Conservation (phyloP, 1,140 invertebrate genomes). For the Drosophila miranda region DNA sequence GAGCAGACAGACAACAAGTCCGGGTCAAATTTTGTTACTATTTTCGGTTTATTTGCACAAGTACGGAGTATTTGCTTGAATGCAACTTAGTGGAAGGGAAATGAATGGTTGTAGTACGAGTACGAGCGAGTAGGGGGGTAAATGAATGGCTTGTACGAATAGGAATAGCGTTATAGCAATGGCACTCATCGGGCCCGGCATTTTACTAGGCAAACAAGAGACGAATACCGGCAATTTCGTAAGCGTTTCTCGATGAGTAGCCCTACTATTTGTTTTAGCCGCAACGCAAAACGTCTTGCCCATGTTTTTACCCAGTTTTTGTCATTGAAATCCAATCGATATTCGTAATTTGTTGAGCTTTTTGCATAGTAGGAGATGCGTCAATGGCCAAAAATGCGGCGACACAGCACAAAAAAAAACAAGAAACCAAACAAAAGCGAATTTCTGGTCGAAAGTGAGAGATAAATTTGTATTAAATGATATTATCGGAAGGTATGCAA, state of each 20-base stretch:
- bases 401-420: slow-evolving; percentile 15
- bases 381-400: slow-evolving; percentile 56
- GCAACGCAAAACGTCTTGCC: slow-evolving; percentile 49
- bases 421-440: slow-evolving; percentile 23
- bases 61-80: slow-evolving; percentile 1
- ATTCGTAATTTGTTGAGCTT: slow-evolving; percentile 46
- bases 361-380: slow-evolving; percentile 28
- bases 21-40: slow-evolving; percentile 52
- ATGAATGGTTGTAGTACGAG: background rate
- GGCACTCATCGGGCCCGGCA: slow-evolving; percentile 35
- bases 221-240: slow-evolving; percentile 44
- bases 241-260: slow-evolving; percentile 11
- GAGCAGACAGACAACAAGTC: slow-evolving; percentile 30
- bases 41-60: slow-evolving; percentile 20
- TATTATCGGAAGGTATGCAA: background rate
- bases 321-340: slow-evolving; percentile 46
- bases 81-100: slow-evolving; percentile 21
- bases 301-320: slow-evolving; percentile 47
- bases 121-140: background rate
- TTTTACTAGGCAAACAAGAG: slow-evolving; percentile 42
- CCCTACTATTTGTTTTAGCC: slow-evolving; percentile 23
- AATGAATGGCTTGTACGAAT: background rate
- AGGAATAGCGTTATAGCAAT: slow-evolving; percentile 10
- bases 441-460: slow-evolving; percentile 16
- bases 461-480: slow-evolving; percentile 9